Conservation (phyloP, 2,797 vertebrate species). For the Malurus leucopterus region DNA sequence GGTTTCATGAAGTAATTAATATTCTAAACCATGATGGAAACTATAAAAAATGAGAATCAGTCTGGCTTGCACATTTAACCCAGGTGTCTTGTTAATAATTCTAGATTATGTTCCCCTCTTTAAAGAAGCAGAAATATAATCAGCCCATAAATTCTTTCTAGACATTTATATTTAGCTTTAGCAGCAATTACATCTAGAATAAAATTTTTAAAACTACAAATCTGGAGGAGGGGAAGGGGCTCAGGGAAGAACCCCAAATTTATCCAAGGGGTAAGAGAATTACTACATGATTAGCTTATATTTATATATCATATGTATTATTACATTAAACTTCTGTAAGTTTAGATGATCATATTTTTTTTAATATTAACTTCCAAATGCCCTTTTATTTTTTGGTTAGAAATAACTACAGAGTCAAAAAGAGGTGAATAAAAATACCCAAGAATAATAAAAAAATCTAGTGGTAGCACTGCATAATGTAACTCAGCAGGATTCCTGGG, state of each 20-base stretch:
- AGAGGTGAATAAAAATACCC: neutral
- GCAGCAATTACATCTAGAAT: neutral
- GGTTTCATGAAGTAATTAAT: slow-evolving; percentile 19
- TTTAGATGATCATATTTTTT: neutral
- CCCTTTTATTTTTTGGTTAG: neutral
- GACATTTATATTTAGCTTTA: neutral
- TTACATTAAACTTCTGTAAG: neutral
- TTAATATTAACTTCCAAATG: neutral
- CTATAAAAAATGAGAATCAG: neutral
- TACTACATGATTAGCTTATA: neutral
- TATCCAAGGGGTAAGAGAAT: neutral
- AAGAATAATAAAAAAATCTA: neutral
- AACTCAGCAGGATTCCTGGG: neutral
- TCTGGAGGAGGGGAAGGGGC: fast-evolving
- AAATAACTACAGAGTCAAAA: neutral
- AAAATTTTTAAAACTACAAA: neutral
- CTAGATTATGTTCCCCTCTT: neutral
- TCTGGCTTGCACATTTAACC: neutral
- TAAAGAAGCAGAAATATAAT: neutral
- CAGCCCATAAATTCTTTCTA: neutral
- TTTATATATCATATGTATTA: neutral
- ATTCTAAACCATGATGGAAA: neutral
- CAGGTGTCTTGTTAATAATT: slow-evolving; percentile 6
- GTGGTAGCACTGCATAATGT: neutral
- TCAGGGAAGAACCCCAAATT: neutral